These are phyloP conservation scores for Colius striatus DNA, from an alignment of 2,113 vertebrate genomes.

Conservation along the genomic window DNA sequence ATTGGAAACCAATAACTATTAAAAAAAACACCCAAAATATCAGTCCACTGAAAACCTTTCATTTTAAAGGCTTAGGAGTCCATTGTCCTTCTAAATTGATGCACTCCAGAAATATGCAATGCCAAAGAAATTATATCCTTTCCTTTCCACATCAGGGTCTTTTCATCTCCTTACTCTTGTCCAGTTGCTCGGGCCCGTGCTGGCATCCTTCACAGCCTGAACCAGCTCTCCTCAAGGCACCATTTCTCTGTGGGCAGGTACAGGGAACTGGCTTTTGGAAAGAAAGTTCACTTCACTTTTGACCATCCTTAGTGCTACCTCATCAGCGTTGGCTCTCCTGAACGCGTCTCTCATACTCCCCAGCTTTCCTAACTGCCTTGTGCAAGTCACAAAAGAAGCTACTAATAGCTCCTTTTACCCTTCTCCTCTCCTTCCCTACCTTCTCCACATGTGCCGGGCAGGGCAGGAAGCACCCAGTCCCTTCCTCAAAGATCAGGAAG, in stretches of 20 bases:
- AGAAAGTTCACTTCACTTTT: neutral
- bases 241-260: neutral
- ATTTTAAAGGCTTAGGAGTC: neutral
- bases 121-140: conserved; percentile 42
- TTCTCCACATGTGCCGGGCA: fast-evolving
- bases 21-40: neutral
- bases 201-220: neutral
- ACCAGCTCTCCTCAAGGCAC: neutral
- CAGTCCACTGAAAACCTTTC: neutral
- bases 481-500: neutral
- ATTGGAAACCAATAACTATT: neutral
- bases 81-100: neutral
- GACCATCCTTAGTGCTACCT: conserved; percentile 55
- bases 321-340: conserved; percentile 48
- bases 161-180: neutral
- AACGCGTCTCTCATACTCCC: neutral
- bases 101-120: neutral
- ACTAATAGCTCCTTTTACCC: neutral
- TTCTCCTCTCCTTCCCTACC: neutral
- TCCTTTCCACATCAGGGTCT: neutral
- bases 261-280: neutral
- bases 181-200: neutral
- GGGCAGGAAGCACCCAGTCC: neutral
- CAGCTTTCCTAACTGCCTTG: neutral
- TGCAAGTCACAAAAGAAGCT: neutral